Evolutionary conservation across 2,113 vertebrate species (phyloP).

Genomic region (Spheniscus mendiculus): DNA sequence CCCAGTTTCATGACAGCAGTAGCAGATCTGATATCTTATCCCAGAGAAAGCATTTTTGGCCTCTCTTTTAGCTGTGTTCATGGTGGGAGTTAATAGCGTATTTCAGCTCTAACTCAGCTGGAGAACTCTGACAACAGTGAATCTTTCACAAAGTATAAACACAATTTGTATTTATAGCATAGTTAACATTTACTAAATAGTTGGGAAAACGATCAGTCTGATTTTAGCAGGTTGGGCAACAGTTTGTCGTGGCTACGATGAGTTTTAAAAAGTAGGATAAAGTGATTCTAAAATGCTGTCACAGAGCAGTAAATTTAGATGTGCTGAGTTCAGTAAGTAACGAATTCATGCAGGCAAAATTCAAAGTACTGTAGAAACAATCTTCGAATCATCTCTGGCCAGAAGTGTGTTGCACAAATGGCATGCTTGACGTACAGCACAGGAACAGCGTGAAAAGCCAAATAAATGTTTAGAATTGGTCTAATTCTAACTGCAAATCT

Average conservation of each 20-base stretch:
- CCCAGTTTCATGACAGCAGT: slow-evolving; percentile 73
- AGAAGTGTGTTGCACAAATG: slow-evolving; percentile 69
- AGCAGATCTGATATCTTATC: slow-evolving; percentile 80
- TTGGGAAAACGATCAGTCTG: slow-evolving; percentile 56
- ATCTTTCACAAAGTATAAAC: slow-evolving; percentile 79
- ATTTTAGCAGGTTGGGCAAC: slow-evolving; percentile 62
- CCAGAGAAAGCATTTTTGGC: slow-evolving; percentile 78
- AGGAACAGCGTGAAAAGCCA: slow-evolving; percentile 61
- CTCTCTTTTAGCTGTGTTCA: slow-evolving; percentile 63
- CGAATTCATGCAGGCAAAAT: neutral
- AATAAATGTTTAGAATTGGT: slow-evolving; percentile 58
- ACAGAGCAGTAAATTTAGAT: slow-evolving; percentile 37
- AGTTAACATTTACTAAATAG: slow-evolving; percentile 79
- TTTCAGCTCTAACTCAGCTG: slow-evolving; percentile 67
- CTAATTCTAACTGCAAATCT: slow-evolving; percentile 63
- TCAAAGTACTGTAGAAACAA: slow-evolving; percentile 28
- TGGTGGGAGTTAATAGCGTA: slow-evolving; percentile 74
- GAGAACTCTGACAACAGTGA: slow-evolving; percentile 71
- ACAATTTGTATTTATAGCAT: slow-evolving; percentile 77
- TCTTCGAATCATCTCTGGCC: slow-evolving; percentile 39
- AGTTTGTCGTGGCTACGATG: slow-evolving; percentile 48
- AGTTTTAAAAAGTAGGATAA: slow-evolving; percentile 45
- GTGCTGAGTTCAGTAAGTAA: slow-evolving; percentile 19
- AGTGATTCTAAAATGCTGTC: slow-evolving; percentile 6
- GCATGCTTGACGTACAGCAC: slow-evolving; percentile 44